Evolutionary conservation across 2,113 vertebrate species (phyloP).

Genomic region (Bolborhynchus lineola): DNA sequence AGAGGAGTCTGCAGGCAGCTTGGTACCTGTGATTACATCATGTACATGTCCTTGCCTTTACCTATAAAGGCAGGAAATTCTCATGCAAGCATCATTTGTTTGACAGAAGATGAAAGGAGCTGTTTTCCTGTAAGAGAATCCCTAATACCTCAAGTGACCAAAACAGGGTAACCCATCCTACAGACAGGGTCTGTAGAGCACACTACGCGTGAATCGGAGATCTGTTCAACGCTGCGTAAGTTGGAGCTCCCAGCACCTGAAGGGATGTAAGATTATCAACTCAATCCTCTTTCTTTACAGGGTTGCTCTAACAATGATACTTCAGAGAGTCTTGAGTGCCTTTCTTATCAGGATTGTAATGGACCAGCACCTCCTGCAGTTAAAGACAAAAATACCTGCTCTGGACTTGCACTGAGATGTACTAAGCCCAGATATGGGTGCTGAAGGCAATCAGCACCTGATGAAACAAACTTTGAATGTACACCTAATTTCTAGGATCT

Average conservation of each 20-base stretch:
- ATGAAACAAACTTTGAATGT: background rate
- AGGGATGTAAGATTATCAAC: background rate
- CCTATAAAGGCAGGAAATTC: background rate
- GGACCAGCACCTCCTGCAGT: background rate
- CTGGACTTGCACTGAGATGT: background rate
- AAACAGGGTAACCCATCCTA: background rate
- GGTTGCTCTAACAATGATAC: background rate
- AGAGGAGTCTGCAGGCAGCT: background rate
- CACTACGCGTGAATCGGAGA: rapidly evolving
- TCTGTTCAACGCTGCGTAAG: background rate
- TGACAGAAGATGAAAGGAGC: background rate
- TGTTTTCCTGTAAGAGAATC: background rate
- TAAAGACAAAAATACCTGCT: background rate
- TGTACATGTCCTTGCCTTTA: background rate
- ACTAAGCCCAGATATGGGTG: background rate
- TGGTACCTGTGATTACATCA: background rate
- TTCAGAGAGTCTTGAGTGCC: background rate
- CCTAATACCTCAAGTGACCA: background rate
- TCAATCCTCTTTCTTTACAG: background rate
- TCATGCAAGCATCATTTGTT: background rate
- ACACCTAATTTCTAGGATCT: background rate
- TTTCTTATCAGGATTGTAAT: background rate
- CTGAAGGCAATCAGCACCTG: background rate
- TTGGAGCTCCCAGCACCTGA: background rate
- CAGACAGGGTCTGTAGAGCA: background rate